A percentile compares a stretch with the other conserved stretches of the same genome.
phyloP scores from a whole-genome alignment of 2,113 vertebrate species.

The Thamnaconus septentrionalis region DNA sequence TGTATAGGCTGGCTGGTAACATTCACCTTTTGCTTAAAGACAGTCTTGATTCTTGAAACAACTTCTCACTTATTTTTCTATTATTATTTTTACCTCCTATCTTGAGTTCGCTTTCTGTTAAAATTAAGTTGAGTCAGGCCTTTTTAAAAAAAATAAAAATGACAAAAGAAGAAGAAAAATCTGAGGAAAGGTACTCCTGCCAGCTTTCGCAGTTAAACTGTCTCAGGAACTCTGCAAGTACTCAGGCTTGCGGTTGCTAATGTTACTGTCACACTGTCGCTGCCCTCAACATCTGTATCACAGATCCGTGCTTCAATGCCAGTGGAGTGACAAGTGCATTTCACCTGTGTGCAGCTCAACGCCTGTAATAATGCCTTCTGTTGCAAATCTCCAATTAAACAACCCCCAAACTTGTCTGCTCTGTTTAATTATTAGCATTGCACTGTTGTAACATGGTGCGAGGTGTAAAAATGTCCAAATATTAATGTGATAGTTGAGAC shows the following conservation, averaged over 20 bases:
- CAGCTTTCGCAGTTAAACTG: slow-evolving; percentile 16
- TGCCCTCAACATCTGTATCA: background rate
- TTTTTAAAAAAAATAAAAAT: slow-evolving; percentile 4
- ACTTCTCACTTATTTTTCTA: too few relatives aligned
- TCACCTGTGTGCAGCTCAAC: too few relatives aligned
- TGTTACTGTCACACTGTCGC: background rate
- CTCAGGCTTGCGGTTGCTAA: slow-evolving; percentile 12
- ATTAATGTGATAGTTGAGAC: too few relatives aligned
- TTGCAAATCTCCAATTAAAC: too few relatives aligned
- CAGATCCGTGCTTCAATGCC: too few relatives aligned
- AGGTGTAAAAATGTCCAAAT: too few relatives aligned
- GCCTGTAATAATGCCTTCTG: too few relatives aligned
- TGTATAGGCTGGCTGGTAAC: background rate
- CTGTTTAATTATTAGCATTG: too few relatives aligned
- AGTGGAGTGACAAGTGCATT: too few relatives aligned
- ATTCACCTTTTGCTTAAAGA: background rate
- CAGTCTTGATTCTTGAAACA: too few relatives aligned
- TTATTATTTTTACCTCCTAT: background rate
- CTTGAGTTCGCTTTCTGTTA: background rate
- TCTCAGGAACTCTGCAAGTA: slow-evolving; percentile 50
- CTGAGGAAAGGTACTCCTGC: slow-evolving; percentile 7
- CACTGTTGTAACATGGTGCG: too few relatives aligned
- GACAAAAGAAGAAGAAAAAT: background rate
- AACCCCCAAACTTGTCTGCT: too few relatives aligned
- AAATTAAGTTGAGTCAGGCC: background rate